Percentiles rank a stretch among this genome's conserved stretches.
Conservation (phyloP, 2,888 invertebrate genomes). For the Trachelus tabidus region DNA sequence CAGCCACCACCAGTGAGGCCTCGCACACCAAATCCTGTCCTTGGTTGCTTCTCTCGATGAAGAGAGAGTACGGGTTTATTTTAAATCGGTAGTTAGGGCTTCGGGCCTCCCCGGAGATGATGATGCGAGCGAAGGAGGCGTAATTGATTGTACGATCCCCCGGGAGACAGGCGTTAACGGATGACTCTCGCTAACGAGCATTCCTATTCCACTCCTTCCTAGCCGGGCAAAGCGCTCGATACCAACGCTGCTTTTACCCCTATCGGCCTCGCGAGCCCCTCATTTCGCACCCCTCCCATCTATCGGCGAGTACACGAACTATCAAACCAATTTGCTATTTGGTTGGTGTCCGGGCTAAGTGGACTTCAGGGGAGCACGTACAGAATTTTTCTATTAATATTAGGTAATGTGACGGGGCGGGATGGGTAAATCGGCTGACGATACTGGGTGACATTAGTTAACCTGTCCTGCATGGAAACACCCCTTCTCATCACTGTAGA, state of each 20-base stretch:
- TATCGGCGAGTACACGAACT: background rate
- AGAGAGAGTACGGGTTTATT: constrained; percentile 49
- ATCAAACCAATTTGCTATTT: background rate
- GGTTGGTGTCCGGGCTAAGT: background rate
- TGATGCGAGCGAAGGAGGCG: constrained; percentile 63
- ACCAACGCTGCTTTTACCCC: constrained; percentile 1
- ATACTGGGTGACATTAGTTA: background rate
- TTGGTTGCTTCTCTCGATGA: background rate
- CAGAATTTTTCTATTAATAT: too few species aligned
- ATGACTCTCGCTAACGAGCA: constrained; percentile 66
- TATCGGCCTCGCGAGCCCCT: constrained; percentile 17
- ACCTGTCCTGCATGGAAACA: background rate
- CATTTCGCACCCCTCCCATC: constrained; percentile 21
- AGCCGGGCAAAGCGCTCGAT: constrained; percentile 32
- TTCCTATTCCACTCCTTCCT: constrained; percentile 53
- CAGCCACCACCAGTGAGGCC: background rate
- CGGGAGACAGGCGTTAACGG: constrained; percentile 65
- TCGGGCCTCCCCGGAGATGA: constrained; percentile 61
- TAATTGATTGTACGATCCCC: constrained; percentile 65
- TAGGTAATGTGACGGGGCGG: too few species aligned
- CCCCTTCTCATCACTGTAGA: background rate
- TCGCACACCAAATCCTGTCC: background rate
- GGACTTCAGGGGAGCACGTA: background rate
- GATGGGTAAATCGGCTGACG: too few species aligned
- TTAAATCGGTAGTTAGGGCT: constrained; percentile 62